These are phyloP conservation scores for Pristionchus fissidentatus DNA, from an alignment of 2,888 invertebrate species.

Conservation along the genomic window DNA sequence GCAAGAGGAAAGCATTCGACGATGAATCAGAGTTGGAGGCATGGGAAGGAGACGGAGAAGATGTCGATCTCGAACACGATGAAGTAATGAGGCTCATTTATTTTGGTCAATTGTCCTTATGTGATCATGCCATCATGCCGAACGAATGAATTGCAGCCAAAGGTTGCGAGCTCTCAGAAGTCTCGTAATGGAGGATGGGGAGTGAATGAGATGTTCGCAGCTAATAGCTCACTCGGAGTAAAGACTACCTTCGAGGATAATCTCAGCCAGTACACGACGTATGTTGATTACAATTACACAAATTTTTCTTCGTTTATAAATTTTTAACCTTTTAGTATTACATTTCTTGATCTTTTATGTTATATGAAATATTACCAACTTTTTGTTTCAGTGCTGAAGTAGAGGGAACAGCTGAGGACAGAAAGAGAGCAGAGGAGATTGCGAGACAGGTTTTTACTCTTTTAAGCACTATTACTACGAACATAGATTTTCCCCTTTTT, in stretches of 20 bases:
- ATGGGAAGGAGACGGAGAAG: conserved; percentile 59
- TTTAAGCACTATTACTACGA: neutral
- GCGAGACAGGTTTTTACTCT: conserved; percentile 4
- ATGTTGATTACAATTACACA: conserved; percentile 35
- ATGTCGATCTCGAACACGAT: conserved; percentile 46
- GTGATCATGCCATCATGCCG: neutral
- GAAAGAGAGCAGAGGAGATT: conserved; percentile 16
- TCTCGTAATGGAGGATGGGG: conserved; percentile 86
- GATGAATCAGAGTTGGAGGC: conserved; percentile 55
- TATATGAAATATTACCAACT: neutral
- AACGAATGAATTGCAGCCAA: neutral
- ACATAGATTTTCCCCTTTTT: neutral
- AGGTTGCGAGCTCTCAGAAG: neutral
- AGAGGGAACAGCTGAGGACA: conserved; percentile 31
- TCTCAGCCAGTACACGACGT: conserved; percentile 88
- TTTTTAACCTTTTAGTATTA: neutral
- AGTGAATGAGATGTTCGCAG: conserved; percentile 94
- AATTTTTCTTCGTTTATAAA: neutral
- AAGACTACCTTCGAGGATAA: conserved; percentile 92
- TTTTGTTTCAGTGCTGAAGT: conserved; percentile 43
- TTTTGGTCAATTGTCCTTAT: neutral
- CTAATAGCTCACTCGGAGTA: conserved; percentile 92
- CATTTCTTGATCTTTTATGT: neutral
- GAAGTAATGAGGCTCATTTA: neutral
- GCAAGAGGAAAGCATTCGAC: conserved; percentile 32